Percentiles rank a stretch among this genome's conserved stretches.
phyloP scores from a whole-genome alignment of 2,113 vertebrate genomes.

The Chamaetylas fuelleborni region DNA sequence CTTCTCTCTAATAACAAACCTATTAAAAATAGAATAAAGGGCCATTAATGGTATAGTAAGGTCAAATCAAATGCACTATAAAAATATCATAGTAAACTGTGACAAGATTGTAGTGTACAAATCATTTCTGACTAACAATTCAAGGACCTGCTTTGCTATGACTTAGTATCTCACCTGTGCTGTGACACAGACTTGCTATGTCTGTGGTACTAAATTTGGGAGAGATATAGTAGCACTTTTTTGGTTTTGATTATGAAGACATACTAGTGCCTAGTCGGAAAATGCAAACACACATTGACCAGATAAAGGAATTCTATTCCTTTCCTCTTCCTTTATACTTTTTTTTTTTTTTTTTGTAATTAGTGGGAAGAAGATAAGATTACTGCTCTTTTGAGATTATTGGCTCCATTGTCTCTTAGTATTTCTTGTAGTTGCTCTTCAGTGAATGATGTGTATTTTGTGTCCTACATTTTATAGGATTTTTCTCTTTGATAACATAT shows the following conservation, averaged over 20 bases:
- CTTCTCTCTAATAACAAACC: background rate
- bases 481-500: background rate
- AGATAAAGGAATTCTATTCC: too few relatives aligned
- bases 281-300: too few relatives aligned
- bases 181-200: background rate
- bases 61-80: background rate
- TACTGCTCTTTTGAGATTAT: background rate
- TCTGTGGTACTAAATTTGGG: background rate
- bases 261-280: background rate
- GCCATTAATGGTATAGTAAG: background rate
- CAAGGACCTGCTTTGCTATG: background rate
- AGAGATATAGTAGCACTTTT: background rate
- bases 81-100: background rate
- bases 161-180: too few relatives aligned
- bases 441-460: background rate
- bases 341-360: background rate
- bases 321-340: background rate
- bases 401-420: background rate
- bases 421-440: background rate
- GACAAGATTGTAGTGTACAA: background rate
- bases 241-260: background rate
- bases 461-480: background rate
- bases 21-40: background rate
- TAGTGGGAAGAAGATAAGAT: background rate
- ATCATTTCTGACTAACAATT: background rate